Conservation (phyloP, 2,888 invertebrate genomes). For the Aleiodes leptofemur region DNA sequence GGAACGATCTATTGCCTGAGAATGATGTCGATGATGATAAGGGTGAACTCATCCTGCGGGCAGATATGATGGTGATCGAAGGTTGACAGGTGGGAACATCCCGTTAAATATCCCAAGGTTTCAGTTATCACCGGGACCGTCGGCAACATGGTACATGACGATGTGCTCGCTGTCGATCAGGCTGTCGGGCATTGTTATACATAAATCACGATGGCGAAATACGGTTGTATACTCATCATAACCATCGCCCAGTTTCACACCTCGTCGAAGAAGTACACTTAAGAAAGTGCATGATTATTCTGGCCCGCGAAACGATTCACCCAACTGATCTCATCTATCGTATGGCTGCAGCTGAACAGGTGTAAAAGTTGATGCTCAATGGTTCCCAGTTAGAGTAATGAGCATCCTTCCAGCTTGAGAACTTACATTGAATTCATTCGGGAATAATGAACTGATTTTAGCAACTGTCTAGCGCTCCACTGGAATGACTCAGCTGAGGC, state of each 20-base stretch:
- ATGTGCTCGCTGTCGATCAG: neutral
- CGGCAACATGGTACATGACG: neutral
- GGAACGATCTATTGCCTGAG: neutral
- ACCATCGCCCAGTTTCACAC: neutral
- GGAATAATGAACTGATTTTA: too few relatives aligned
- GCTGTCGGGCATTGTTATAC: neutral
- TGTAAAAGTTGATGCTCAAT: neutral
- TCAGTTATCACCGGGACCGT: constrained; percentile 3
- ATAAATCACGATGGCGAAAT: neutral
- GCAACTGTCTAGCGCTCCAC: too few relatives aligned
- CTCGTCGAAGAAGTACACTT: neutral
- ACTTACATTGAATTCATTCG: too few relatives aligned
- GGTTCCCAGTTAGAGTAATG: too few relatives aligned
- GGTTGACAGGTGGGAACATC: neutral
- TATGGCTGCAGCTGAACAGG: neutral
- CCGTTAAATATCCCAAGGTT: neutral
- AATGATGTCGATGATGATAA: neutral
- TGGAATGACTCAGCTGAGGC: too few relatives aligned
- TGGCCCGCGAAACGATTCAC: neutral
- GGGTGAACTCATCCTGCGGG: neutral
- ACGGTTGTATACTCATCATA: neutral
- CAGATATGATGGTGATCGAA: neutral
- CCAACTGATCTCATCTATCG: neutral
- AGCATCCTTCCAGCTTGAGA: too few relatives aligned
- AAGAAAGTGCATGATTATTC: neutral